Base-by-base conservation (phyloP, 35 echinoderm and acorn worm genomes). In the Chiridota heheva region DNA sequence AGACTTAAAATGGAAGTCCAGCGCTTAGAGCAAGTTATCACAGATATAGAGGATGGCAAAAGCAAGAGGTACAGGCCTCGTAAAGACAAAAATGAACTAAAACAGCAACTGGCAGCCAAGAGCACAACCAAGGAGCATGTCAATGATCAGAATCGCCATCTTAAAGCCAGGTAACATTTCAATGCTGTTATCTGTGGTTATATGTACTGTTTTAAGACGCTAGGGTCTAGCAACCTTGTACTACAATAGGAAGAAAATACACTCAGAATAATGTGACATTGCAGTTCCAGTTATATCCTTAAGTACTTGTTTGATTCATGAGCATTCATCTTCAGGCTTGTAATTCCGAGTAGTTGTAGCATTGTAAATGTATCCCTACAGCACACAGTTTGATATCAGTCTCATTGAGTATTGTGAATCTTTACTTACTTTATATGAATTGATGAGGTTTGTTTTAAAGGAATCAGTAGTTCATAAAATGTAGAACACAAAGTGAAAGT, bases 101-200 rank as follows among this genome's bases (percentile, higher is more conserved):
- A 97, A 34, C 64, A 86, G 32, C 94, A 97, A 43, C 66, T 97
- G 29, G 84, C 72, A 8, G 85, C 72, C 43, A 97, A 97, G 67
- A 97, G 67, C 79, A 84, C 67, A 70, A 84, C 88, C 4, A 91
- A 82, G 45, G 94, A 97, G 34, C 77, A 88, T 63, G 94, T 97
- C 1, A 65, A 70, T 41, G 94, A 97, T 37, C 70, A 84, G 47
- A 97, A 97, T 77, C 63, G 69, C 47, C 83, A 90, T 18, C 46
- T 91, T 6, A 97, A 97, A 73, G 78, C 84, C 25, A 97, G 88
- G 93, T 96, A 7, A 45, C 67, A 26, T 80, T 17, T 42, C 49
- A 56, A 56, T 28, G 60, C 35, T 64, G 60, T 28, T 7, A 33
- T 25, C 60, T 28, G 26, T 64, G 22, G 35, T 64, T 64, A 13